A percentile compares a stretch with the other conserved stretches of the same genome.
phyloP scores from a whole-genome alignment of 2,113 vertebrate species.

The Oostethus manadensis region DNA sequence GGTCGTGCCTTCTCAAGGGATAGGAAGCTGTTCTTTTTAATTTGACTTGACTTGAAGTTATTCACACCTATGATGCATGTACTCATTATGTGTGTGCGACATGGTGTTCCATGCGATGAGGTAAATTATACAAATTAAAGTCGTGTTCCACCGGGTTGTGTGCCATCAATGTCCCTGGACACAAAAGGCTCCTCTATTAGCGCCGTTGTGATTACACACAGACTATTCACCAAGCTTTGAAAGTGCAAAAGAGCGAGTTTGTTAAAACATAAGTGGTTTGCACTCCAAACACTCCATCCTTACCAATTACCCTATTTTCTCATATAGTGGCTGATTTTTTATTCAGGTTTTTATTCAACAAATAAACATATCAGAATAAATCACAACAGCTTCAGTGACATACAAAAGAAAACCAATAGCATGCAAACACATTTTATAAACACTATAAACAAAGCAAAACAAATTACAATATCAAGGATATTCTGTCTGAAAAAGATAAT shows the following conservation, averaged over 20 bases:
- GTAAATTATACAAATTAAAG: slow-evolving; percentile 10
- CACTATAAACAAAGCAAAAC: background rate
- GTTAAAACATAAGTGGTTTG: slow-evolving; percentile 2
- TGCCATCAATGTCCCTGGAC: background rate
- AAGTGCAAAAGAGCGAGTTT: background rate
- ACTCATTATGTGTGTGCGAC: background rate
- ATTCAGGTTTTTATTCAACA: slow-evolving; percentile 30
- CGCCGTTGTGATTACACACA: background rate
- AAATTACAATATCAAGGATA: background rate
- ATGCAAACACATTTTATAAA: background rate
- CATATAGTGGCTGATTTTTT: no score
- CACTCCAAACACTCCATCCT: background rate
- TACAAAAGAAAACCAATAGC: slow-evolving; percentile 2
- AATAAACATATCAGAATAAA: slow-evolving; percentile 21
- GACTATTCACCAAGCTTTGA: background rate
- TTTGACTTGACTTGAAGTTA: slow-evolving; percentile 15
- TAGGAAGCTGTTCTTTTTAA: background rate
- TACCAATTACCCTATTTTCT: no score
- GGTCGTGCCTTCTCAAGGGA: slow-evolving; percentile 10
- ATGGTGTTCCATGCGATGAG: fast-evolving
- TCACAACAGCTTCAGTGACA: slow-evolving; percentile 8
- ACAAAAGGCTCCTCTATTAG: background rate
- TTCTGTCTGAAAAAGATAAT: background rate
- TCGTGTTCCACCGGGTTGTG: background rate
- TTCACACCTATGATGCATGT: background rate